Evolutionary conservation across 2,113 vertebrate genomes (phyloP), one percentile per base, ranked within the genome.

Genomic region (Pardalotus punctatus): DNA sequence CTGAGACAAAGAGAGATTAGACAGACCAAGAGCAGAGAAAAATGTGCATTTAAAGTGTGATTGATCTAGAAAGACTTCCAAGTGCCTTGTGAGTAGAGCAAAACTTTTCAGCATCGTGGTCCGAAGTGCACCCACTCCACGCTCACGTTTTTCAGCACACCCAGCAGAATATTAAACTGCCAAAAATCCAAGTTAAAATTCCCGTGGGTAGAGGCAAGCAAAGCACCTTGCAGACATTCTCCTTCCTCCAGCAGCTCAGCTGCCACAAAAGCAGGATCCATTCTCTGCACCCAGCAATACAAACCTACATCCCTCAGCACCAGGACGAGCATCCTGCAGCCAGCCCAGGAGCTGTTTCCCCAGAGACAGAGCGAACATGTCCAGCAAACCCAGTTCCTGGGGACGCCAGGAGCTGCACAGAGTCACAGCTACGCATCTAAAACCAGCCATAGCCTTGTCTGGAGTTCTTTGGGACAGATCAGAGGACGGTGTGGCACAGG

Each of bases 1-100:
- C 85, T 19, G 27, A 90, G 93, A 94, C 88, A 95, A 93, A 93
- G 92, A 93, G 79, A 92, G 82, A 96, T 97, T 88, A 96, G 76
- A 88, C 94, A 36, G 67, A 73, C 76, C 69, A 35, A 23, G 67
- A 92, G 80, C 82, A 57, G 57, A 96, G 94, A 93, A 96, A 93
- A 96, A 95, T 81, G 94, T 56, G 62, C 67, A 60, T 90, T 88
- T 92, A 56, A 77, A 88, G 80, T 0, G 1, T 84, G 80, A 92
- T 88, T 94, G 82, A 94, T 94, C 92, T 74, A 56, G 31, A 78
- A 90, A 81, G 72, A 71, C 92, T 92, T 91, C n/a, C 82, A 67
- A 91, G 89, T n/a, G 82, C 92, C 93, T 83, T 22, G 64, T 1
- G 23, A 88, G 66, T 6, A 43, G 56, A 81, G 60, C 20, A 83